phyloP scores from a whole-genome alignment of 2,113 vertebrate genomes.

The Trochalopteron elliotii region DNA sequence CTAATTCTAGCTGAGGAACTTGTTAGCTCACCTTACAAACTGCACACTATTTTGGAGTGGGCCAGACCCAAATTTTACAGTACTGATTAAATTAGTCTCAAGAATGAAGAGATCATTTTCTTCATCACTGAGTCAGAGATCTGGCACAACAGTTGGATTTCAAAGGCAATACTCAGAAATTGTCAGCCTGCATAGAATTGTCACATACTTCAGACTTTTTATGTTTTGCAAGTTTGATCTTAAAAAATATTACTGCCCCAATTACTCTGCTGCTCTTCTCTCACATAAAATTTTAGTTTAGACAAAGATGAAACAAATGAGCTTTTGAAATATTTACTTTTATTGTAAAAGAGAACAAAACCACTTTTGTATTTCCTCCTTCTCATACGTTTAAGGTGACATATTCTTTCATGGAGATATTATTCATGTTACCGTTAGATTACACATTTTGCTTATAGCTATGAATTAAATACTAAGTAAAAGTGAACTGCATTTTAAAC shows the following conservation, averaged over 20 bases:
- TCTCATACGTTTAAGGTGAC: conserved; percentile 2
- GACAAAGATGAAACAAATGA: conserved; percentile 52
- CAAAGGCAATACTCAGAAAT: not conserved
- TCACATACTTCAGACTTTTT: not conserved
- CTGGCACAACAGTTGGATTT: not conserved
- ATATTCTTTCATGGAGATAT: conserved; percentile 35
- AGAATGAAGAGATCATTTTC: not conserved
- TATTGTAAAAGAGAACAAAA: conserved; percentile 43
- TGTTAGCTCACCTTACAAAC: not conserved
- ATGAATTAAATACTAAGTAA: conserved; percentile 71
- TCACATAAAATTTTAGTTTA: conserved; percentile 51
- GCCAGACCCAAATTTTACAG: not conserved
- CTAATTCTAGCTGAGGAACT: not conserved
- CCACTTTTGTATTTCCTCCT: conserved; percentile 5
- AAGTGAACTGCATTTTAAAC: conserved; percentile 66
- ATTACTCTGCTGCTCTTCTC: not conserved
- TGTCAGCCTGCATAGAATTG: not conserved
- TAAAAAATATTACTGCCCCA: conserved; percentile 1
- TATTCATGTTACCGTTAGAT: not conserved
- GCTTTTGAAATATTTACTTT: conserved; percentile 47
- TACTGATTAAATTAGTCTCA: not conserved
- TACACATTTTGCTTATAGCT: conserved; percentile 44
- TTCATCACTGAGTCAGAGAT: conserved; percentile 1
- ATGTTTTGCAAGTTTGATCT: not conserved
- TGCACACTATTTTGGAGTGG: not conserved